Base-by-base conservation (phyloP, 2,888 invertebrate species). In the Erebia ligea region DNA sequence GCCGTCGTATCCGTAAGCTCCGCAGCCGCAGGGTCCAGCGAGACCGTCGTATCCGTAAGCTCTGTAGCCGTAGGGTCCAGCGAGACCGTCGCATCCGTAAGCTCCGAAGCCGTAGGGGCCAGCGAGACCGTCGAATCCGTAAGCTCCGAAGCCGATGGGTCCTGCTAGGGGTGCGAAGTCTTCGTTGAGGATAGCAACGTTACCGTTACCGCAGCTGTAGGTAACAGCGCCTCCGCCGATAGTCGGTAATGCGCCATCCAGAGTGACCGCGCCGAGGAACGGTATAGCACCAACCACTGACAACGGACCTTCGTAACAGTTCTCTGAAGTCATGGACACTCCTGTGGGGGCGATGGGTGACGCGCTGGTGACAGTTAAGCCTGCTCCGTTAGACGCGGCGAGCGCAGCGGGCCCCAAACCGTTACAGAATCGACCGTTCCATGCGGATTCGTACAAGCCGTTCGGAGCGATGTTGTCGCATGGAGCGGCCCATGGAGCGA, bases 341-440 rank as follows among this genome's bases (percentile, higher is more conserved):
- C 86, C 86, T 6, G 75, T 81, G 0, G 86, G 85, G 2, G 80
- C 73, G 40, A 82, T 80, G 0, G 82, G 81, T 0, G 86, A 85
- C 11, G 76, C 70, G 59, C 82, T 81, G 19, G 77, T 77, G 0
- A 83, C 78, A 1, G 74, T 68, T 13, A 81, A 71, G 10, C 75
- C 69, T 10, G 68, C 74, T 0, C 74, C 71, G 48, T 76, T 75
- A 2, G 70, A 76, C 10, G 74, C 72, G 13, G 74, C 71, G 10
- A 75, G 68, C 3, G 42, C 13, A 3, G 63, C 66, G 4, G 57
- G 69, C 5, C 62, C 62, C 2, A 67, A 50, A 1, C 69, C 69
- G 25, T 9, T 48, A 10, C 54, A 45, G n/a, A 13, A 56, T 10
- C 62, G 70, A 40, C 61, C 56, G 9, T 8, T 13, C 67, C 67